A percentile compares a stretch with the other conserved stretches of the same genome.
phyloP scores from a whole-genome alignment of 2,888 invertebrate genomes.

The Drosophila anomalipes region DNA sequence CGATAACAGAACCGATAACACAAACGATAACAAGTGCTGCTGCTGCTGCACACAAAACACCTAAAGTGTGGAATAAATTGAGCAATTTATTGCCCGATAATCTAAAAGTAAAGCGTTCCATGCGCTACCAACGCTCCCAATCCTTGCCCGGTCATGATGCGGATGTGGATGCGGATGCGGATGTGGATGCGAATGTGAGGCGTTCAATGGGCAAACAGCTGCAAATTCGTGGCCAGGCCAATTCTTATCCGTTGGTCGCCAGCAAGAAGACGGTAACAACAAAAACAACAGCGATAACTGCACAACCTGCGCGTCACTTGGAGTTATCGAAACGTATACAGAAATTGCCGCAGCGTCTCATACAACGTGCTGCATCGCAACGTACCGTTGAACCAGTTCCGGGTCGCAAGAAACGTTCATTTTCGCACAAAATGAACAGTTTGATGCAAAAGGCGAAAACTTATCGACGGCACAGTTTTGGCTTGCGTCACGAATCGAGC shows the following conservation, averaged over 20 bases:
- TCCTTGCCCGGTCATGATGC: constrained; percentile 90
- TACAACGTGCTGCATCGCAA: constrained; percentile 60
- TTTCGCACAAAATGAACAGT: constrained; percentile 94
- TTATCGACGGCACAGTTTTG: constrained; percentile 85
- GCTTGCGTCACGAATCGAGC: constrained; percentile 87
- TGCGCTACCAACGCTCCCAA: constrained; percentile 89
- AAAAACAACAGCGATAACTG: constrained; percentile 39
- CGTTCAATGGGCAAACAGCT: constrained; percentile 67
- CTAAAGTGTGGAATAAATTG: constrained; percentile 86
- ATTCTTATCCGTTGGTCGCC: constrained; percentile 63
- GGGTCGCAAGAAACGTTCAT: constrained; percentile 89
- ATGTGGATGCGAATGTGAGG: constrained; percentile 74
- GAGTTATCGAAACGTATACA: constrained; percentile 75
- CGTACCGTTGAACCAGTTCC: constrained; percentile 2
- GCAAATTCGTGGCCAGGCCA: constrained; percentile 67
- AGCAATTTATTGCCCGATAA: constrained; percentile 93
- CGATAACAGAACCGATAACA: not conserved
- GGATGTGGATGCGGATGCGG: constrained; percentile 84
- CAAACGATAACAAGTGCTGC: not conserved
- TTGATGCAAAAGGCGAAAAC: constrained; percentile 93
- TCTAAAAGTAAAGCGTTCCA: constrained; percentile 85
- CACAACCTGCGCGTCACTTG: constrained; percentile 18
- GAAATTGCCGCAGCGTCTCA: constrained; percentile 76
- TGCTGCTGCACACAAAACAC: constrained; percentile 41
- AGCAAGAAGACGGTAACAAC: constrained; percentile 29